A percentile compares a stretch with the other conserved stretches of the same genome.
Evolutionary conservation across 2,888 invertebrate genomes (phyloP).

Genomic region (Nephrotoma guestfalica): DNA sequence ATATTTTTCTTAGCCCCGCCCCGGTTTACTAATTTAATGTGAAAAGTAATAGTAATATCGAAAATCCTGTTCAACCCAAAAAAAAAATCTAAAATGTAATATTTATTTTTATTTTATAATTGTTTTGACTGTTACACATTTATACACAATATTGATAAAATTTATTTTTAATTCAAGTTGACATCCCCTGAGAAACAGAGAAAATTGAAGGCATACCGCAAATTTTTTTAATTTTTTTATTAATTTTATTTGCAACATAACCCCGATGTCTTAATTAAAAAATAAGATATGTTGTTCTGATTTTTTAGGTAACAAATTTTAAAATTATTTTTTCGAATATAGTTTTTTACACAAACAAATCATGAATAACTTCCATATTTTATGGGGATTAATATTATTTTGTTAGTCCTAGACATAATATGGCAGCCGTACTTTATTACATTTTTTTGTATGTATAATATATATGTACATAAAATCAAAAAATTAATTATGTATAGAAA

Average conservation of each 20-base stretch:
- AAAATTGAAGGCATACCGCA: not conserved
- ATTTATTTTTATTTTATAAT: not conserved
- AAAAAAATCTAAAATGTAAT: not conserved
- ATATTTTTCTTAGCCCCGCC: not conserved
- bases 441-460: not conserved
- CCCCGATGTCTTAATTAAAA: not conserved
- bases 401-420: not conserved
- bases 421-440: not conserved
- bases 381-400: not conserved
- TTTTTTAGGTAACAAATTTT: not conserved
- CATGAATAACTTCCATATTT: not conserved
- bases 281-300: not conserved
- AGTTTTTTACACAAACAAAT: not conserved
- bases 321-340: not conserved
- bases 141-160: not conserved
- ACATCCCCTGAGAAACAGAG: not conserved
- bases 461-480: not conserved
- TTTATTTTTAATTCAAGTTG: not conserved
- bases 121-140: not conserved
- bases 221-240: not conserved
- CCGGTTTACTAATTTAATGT: not conserved
- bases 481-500: not conserved
- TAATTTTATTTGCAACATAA: not conserved
- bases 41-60: not conserved
- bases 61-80: not conserved